Conservation (phyloP, 2,113 vertebrate species). For the Patagioenas fasciata region DNA sequence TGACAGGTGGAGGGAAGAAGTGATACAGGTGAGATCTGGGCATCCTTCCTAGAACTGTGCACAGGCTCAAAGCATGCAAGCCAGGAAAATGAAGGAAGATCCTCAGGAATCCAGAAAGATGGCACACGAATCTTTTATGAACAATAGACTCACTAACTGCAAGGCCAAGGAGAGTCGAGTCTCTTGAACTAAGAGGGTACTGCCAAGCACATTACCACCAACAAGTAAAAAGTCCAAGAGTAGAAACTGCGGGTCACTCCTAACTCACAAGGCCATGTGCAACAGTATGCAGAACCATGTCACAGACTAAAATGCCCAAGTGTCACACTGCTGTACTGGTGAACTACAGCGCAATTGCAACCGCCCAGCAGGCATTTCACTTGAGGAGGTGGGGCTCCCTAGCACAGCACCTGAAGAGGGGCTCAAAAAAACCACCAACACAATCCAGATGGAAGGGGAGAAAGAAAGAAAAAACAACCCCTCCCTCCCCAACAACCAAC, state of each 20-base stretch:
- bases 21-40: neutral
- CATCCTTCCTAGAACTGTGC: neutral
- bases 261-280: neutral
- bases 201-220: neutral
- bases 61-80: neutral
- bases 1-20: neutral
- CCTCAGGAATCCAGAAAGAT: neutral
- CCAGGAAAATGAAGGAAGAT: neutral
- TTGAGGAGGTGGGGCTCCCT: neutral
- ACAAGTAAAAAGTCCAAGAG: neutral
- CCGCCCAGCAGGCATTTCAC: neutral
- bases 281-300: neutral
- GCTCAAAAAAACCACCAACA: neutral
- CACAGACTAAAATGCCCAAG: neutral
- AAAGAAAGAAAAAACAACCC: no score
- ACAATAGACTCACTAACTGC: neutral
- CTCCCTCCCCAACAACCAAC: neutral
- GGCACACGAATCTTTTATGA: neutral
- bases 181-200: neutral
- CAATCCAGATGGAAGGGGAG: neutral
- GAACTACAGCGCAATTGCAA: neutral
- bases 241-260: neutral
- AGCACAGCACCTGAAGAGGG: neutral
- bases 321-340: neutral
- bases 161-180: neutral